Evolutionary conservation across 2,888 invertebrate genomes (phyloP).

Genomic region (Sphaeridia pumilis): DNA sequence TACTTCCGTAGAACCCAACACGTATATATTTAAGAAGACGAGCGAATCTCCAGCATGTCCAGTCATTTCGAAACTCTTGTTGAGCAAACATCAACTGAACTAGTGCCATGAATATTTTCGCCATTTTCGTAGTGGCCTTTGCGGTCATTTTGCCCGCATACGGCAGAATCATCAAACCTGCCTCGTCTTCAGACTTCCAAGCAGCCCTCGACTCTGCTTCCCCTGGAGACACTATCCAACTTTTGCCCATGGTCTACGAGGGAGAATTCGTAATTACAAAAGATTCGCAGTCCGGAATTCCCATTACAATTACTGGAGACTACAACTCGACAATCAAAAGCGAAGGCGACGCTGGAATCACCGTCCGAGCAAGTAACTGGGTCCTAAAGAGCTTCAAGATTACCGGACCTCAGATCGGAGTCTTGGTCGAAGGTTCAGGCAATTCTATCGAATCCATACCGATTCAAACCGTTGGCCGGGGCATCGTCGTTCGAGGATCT

Average conservation of each 20-base stretch:
- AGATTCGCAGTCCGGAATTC: conserved; percentile 19
- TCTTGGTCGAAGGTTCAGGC: conserved; percentile 26
- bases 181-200: conserved; percentile 27
- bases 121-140: too few relatives aligned
- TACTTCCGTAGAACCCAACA: too few relatives aligned
- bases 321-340: conserved; percentile 29
- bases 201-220: conserved; percentile 25
- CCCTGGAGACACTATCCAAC: conserved; percentile 31
- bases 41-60: too few relatives aligned
- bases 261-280: conserved; percentile 27
- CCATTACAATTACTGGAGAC: conserved; percentile 30
- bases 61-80: too few relatives aligned
- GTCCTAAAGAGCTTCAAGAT: conserved; percentile 31
- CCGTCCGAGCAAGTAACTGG: conserved; percentile 28
- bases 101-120: too few relatives aligned
- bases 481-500: conserved; percentile 21
- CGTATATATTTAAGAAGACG: too few relatives aligned
- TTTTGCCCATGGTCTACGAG: conserved; percentile 24
- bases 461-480: conserved; percentile 26
- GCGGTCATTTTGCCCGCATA: too few relatives aligned
- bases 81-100: too few relatives aligned
- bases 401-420: conserved; percentile 25
- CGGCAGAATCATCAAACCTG: conserved; percentile 13
- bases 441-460: conserved; percentile 26
- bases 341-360: conserved; percentile 27